phyloP scores from a whole-genome alignment of 2,888 invertebrate species.

The Athrips mouffetella region DNA sequence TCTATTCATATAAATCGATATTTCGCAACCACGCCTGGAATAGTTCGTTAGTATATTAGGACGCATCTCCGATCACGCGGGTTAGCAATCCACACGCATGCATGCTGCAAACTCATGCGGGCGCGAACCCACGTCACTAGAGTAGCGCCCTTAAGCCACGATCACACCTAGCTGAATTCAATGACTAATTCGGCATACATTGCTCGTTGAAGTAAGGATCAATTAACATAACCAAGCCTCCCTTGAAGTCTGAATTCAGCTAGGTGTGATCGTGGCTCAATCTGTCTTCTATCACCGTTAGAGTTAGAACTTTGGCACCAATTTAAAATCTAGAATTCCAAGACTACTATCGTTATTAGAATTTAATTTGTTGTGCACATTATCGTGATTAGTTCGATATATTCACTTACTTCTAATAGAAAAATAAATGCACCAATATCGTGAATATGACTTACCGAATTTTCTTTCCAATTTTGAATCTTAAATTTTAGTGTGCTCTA shows the following conservation, averaged over 20 bases:
- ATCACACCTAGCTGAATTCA: no score
- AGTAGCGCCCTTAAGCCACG: no score
- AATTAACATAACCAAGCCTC: no score
- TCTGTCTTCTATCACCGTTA: conserved; percentile 1
- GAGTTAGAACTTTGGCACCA: conserved; percentile 61
- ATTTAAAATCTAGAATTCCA: conserved; percentile 40
- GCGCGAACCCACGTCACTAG: background rate
- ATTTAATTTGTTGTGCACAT: conserved; percentile 14
- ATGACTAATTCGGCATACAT: no score
- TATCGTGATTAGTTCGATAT: conserved; percentile 17
- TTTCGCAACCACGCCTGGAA: conserved; percentile 21
- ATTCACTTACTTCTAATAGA: conserved; percentile 23
- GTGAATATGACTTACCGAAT: conserved; percentile 27
- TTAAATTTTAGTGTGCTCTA: background rate
- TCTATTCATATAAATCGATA: conserved; percentile 15
- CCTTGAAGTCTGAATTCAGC: background rate
- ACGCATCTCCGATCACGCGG: background rate
- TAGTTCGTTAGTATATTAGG: conserved; percentile 20
- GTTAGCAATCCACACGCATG: background rate
- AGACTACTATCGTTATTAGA: conserved; percentile 27
- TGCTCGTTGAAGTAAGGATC: no score
- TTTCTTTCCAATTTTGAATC: background rate
- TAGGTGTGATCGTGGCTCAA: no score
- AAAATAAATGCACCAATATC: conserved; percentile 54
- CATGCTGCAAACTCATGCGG: background rate